Conservation (phyloP, 1,140 invertebrate genomes). For the Danaus melanippus region DNA sequence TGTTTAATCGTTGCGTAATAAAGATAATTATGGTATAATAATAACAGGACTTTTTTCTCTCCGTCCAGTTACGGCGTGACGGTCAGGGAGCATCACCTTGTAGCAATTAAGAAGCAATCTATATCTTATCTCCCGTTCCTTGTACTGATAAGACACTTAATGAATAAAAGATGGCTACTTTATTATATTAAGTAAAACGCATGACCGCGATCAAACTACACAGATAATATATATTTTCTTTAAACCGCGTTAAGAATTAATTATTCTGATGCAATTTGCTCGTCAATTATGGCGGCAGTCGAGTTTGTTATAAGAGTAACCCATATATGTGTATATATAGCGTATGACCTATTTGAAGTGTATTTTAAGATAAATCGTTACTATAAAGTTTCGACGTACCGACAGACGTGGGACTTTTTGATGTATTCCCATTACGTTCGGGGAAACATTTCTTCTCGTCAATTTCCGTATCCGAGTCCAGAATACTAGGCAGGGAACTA, state of each 20-base stretch:
- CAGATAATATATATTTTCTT: too few species aligned
- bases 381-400: constrained; percentile 41
- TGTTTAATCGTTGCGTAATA: too few species aligned
- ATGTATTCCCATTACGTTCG: constrained; percentile 63
- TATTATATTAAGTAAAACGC: neutral
- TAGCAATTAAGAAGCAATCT: constrained; percentile 40
- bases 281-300: too few species aligned
- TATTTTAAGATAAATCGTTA: too few species aligned
- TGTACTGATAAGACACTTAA: constrained; percentile 47
- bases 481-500: constrained; percentile 83
- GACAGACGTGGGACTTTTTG: constrained; percentile 75
- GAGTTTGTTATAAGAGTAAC: too few species aligned
- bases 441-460: constrained; percentile 66
- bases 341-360: too few species aligned
- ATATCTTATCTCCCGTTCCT: constrained; percentile 53
- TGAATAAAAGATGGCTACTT: constrained; percentile 28
- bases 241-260: too few species aligned
- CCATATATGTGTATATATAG: too few species aligned
- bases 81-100: constrained; percentile 42
- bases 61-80: constrained; percentile 12
- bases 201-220: too few species aligned
- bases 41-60: too few species aligned
- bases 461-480: constrained; percentile 82
- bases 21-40: too few species aligned
- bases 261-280: too few species aligned